These are phyloP conservation scores for Cyrtorhinus lividipennis DNA, from an alignment of 1,140 invertebrate species.

Conservation along the genomic window DNA sequence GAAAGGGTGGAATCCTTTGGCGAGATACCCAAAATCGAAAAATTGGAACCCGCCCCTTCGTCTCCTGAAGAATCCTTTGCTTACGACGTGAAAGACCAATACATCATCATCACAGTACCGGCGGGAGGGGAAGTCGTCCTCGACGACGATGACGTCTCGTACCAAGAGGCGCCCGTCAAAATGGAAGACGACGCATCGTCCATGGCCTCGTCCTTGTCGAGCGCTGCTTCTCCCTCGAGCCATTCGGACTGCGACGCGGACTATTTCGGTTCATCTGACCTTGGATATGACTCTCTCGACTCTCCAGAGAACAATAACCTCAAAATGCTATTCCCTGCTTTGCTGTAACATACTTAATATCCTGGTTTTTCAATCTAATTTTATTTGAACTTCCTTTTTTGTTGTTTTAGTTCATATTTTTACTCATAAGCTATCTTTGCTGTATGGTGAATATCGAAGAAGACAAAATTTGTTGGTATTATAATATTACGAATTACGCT, in stretches of 20 bases:
- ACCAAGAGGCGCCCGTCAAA: background rate
- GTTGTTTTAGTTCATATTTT: background rate
- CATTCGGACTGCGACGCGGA: background rate
- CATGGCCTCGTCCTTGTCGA: background rate
- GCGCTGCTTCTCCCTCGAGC: background rate
- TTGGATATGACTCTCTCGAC: conserved; percentile 24
- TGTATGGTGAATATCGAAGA: no score
- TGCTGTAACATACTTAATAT: conserved; percentile 22
- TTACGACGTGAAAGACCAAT: background rate
- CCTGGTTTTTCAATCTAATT: no score
- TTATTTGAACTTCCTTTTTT: no score
- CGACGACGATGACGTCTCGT: conserved; percentile 17
- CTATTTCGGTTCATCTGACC: conserved; percentile 18
- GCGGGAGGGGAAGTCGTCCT: conserved; percentile 10
- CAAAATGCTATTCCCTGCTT: conserved; percentile 21
- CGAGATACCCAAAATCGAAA: no score
- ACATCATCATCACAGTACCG: conserved; percentile 14
- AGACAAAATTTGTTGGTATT: no score
- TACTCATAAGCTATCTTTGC: background rate
- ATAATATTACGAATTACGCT: no score
- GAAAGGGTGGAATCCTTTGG: conserved; percentile 56
- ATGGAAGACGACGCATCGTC: background rate
- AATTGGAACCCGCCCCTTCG: background rate
- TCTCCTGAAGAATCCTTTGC: background rate
- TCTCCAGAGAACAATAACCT: conserved; percentile 21